Base-by-base conservation (phyloP, 2,113 vertebrate species). In the Osmerus eperlanus region DNA sequence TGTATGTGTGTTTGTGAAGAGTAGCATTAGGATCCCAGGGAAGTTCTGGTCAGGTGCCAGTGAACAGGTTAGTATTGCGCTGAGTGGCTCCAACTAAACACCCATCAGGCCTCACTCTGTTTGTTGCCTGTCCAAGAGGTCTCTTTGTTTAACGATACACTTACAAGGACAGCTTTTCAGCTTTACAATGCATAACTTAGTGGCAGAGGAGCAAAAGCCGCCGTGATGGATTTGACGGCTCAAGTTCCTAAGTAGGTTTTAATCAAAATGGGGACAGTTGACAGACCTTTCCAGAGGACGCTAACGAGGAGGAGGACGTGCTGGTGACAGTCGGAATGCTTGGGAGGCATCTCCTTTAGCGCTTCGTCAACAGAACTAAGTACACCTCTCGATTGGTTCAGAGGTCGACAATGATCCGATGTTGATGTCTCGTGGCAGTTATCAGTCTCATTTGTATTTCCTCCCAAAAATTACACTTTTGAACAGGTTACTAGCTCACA, bases 151-250 rank as follows among this genome's bases (percentile, higher is more conserved):
- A 83, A 72, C 56, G 80, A 87, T 84, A 88, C 86, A 87, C 79
- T 88, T 86, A 76, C 83, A 78, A 81, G 51, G 65, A 64, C 13
- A 59, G 69, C 67, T 75, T 47, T 41, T 23, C 73, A 73, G 56
- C 53, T 70, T 66, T 71, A 81, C 85, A 84, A 82, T 82, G 78
- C 86, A 86, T 84, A 84, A 80, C 85, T 87, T 8, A 76, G 78
- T 84, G 84, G 77, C 78, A 87, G 75, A 84, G 64, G 75, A 80
- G 79, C 67, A 75, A 78, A 77, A 7, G 68, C 65, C 53, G 59
- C 60, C 52, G 62, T 8, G 67, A 70, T 51, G 77, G 83, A 78
- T 81, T 79, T 70, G 5, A 66, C 78, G 87, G 81, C 65, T 86
- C 74, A 16, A 14, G 80, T 88, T 86, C 78, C 83, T 55, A 56